Conservation (phyloP, 2,888 invertebrate species). For the Hedychridium roseum region DNA sequence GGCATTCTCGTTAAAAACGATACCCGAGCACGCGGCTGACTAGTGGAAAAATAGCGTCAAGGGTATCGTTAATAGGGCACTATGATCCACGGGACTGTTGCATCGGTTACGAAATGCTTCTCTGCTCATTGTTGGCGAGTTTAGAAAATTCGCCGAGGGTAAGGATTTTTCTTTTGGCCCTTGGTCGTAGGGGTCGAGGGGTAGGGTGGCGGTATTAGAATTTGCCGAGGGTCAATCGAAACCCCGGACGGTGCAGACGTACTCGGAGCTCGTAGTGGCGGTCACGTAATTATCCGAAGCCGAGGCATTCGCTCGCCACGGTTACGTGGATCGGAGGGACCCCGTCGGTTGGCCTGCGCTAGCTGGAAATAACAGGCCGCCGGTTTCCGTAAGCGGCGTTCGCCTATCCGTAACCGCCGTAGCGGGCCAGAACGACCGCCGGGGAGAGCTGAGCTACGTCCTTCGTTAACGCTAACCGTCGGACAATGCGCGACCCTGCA, state of each 20-base stretch:
- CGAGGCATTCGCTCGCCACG: slow-evolving; percentile 30
- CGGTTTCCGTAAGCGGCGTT: slow-evolving; percentile 31
- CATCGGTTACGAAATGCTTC: too few species aligned
- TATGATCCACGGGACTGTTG: too few species aligned
- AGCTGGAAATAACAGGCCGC: slow-evolving; percentile 26
- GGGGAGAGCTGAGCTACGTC: slow-evolving; percentile 12
- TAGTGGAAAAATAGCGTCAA: too few species aligned
- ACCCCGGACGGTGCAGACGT: slow-evolving; percentile 1
- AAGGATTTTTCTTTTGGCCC: not conserved
- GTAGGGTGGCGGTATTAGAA: too few species aligned
- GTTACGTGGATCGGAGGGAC: slow-evolving; percentile 31
- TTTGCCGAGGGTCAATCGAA: too few species aligned
- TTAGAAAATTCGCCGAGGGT: too few species aligned
- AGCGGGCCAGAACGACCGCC: slow-evolving; percentile 15
- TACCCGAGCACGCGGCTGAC: too few species aligned
- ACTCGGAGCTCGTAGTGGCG: slow-evolving; percentile 7
- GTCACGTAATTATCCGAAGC: slow-evolving; percentile 32
- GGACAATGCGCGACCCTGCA: slow-evolving; percentile 12
- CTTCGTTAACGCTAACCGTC: slow-evolving; percentile 22
- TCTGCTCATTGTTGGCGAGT: too few species aligned
- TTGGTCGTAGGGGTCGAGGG: slow-evolving; percentile 1
- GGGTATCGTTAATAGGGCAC: too few species aligned
- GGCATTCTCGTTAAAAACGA: too few species aligned
- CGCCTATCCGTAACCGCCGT: slow-evolving; percentile 4
- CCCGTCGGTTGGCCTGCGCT: slow-evolving; percentile 7